A percentile compares a stretch with the other conserved stretches of the same genome.
Evolutionary conservation across 2,797 vertebrate species (phyloP).

Genomic region (Pseudochaenichthys georgianus): DNA sequence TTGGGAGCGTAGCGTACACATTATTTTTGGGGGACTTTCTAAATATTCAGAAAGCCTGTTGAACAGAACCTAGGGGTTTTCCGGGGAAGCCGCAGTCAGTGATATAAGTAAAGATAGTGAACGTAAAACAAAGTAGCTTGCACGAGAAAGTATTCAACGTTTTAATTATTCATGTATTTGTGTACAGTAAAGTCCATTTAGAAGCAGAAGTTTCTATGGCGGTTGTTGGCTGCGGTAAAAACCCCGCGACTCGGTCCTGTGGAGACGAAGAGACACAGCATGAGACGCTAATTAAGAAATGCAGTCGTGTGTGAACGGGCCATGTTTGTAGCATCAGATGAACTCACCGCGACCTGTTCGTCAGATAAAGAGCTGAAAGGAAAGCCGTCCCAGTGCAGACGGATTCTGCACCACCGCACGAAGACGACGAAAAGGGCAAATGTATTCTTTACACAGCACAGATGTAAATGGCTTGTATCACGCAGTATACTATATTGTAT

Average conservation of each 20-base stretch:
- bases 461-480: not conserved
- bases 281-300: conserved; percentile 72
- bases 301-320: conserved; percentile 66
- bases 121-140: no score
- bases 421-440: not conserved
- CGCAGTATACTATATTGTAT: not conserved
- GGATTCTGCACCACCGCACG: not conserved
- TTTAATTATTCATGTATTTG: not conserved
- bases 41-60: no score
- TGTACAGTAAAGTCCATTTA: not conserved
- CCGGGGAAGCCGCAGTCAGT: no score
- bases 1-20: no score
- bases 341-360: conserved; percentile 55
- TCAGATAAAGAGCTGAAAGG: conserved; percentile 45
- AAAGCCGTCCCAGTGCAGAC: conserved; percentile 21
- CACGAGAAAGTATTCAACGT: not conserved
- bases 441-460: not conserved
- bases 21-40: no score
- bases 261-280: conserved; percentile 53
- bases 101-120: no score
- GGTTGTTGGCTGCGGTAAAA: conserved; percentile 49
- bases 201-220: no score
- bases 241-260: conserved; percentile 59
- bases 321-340: conserved; percentile 62
- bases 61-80: no score